Evolutionary conservation across 2,113 vertebrate genomes (phyloP).

Genomic region (Guaruba guarouba): DNA sequence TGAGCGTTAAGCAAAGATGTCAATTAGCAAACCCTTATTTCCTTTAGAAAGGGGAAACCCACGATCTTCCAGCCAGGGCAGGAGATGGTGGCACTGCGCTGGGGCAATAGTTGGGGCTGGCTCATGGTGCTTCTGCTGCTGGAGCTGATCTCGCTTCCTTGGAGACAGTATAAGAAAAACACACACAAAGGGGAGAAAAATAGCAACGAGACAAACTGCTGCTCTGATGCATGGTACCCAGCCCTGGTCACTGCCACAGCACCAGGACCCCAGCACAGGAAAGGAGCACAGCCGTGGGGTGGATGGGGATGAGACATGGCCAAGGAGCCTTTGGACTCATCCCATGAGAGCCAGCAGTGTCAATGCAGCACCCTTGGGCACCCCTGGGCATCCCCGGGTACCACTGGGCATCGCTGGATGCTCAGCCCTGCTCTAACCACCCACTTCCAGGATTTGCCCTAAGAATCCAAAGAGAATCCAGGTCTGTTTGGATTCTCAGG

Average conservation of each 20-base stretch:
- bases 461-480: background rate
- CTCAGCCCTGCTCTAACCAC: background rate
- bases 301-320: background rate
- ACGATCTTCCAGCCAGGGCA: background rate
- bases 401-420: background rate
- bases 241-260: background rate
- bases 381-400: background rate
- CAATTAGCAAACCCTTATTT: background rate
- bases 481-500: background rate
- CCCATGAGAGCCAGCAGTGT: background rate
- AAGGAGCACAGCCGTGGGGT: background rate
- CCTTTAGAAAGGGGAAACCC: background rate
- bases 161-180: background rate
- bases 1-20: background rate
- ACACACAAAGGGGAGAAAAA: background rate
- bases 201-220: background rate
- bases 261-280: rapidly evolving
- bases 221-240: background rate
- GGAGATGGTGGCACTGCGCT: background rate
- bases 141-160: background rate
- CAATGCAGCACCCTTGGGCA: background rate
- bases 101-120: background rate
- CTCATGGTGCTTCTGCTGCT: background rate
- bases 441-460: background rate
- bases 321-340: background rate